Base-by-base conservation (phyloP, 2,888 invertebrate species). In the Lasioglossum malachurum region DNA sequence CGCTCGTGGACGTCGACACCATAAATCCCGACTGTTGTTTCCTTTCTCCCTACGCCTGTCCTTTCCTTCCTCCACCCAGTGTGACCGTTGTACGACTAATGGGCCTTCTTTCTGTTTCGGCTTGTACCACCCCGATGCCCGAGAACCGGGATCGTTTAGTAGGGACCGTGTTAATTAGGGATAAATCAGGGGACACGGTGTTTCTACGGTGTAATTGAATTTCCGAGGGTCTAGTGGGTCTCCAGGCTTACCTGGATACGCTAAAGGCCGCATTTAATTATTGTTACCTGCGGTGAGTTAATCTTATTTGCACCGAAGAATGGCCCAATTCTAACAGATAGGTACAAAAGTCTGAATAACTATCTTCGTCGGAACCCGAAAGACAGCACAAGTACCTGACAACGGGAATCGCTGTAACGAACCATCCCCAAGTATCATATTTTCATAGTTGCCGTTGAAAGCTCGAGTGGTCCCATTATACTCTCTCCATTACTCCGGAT, bases 11-110 rank as follows among this genome's bases (percentile, higher is more conserved):
- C 72, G 27, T 69, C 67, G 46, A 60, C 49, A 69, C 69, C 86
- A 86, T 86, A 86, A 86, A 86, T 85, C 35, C 67, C 12, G 23
- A 49, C 49, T 49, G 23, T 64, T 86, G n/a, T 14, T 38, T 16
- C 19, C 44, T 49, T 49, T 49, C 23, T 7, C 23, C 49, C 49
- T 8, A 23, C 49, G 49, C 8, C 23, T 7, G 49, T 8, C 49
- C 35, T 85, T 44, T 75, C 38, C 69, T 69, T 38, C 1, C 69
- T 69, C 38, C 38, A 4, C 27, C 64, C 64, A 19, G 27, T 31
- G n/a, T 2, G 16, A 38, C 35, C 71, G 64, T 80, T 85, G 53
- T 80, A 75, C 57, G 69, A n/a, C 71, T 84, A 84, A 86, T 86
- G 69, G 49, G 71, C 31, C 57, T 31, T 41, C n/a, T 73, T 78